Evolutionary conservation across 2,888 invertebrate species (phyloP).

Genomic region (Temnothorax rugatulus): DNA sequence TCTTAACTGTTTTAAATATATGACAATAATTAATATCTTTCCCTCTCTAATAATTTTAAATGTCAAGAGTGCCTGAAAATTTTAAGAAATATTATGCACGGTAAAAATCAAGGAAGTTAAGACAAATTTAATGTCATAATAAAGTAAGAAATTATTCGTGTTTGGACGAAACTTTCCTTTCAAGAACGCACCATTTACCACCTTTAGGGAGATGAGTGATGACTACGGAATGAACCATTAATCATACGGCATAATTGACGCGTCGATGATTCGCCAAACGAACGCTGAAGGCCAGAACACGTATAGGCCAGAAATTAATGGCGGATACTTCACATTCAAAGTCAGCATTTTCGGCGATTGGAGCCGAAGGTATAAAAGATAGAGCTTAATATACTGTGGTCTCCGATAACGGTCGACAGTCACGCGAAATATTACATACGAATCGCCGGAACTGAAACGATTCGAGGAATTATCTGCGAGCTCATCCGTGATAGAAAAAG

Average conservation of each 20-base stretch:
- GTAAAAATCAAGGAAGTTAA: neutral
- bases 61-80: neutral
- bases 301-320: constrained; percentile 42
- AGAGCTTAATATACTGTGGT: constrained; percentile 71
- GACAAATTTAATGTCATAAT: constrained; percentile 4
- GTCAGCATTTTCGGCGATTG: constrained; percentile 48
- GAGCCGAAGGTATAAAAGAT: constrained; percentile 62
- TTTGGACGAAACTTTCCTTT: constrained; percentile 16
- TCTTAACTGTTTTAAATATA: neutral
- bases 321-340: constrained; percentile 37
- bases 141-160: constrained; percentile 6
- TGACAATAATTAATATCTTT: neutral
- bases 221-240: constrained; percentile 25
- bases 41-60: neutral
- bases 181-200: constrained; percentile 42
- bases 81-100: neutral
- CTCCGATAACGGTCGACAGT: constrained; percentile 66
- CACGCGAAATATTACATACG: constrained; percentile 69
- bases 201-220: constrained; percentile 32
- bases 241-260: constrained; percentile 47
- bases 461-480: constrained; percentile 34
- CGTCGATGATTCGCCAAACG: constrained; percentile 46
- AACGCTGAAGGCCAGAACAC: constrained; percentile 19
- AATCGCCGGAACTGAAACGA: neutral
- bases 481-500: constrained; percentile 17